These are phyloP conservation scores for Calephelis nemesis DNA, from an alignment of 1,140 invertebrate species.

Conservation along the genomic window DNA sequence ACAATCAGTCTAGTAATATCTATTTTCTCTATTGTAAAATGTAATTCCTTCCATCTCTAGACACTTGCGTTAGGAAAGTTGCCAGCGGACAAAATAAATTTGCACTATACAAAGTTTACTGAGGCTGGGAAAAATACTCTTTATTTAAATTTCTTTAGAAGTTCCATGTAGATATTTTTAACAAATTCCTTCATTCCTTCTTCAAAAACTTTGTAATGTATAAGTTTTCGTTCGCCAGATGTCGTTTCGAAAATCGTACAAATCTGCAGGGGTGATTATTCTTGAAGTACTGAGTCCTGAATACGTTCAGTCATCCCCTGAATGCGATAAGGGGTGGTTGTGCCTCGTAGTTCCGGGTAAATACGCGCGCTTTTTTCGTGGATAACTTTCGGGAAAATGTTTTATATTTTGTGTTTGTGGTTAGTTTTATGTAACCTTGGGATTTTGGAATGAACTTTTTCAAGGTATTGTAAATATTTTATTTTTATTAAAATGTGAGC, in stretches of 20 bases:
- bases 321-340: constrained; percentile 7
- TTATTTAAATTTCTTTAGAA: constrained; percentile 6
- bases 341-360: not conserved
- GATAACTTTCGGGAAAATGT: constrained; percentile 8
- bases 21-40: too few species aligned
- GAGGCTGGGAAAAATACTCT: constrained; percentile 1
- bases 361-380: constrained; percentile 7
- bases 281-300: not conserved
- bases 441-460: constrained; percentile 10
- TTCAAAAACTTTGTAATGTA: constrained; percentile 29
- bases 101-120: constrained; percentile 23
- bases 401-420: not conserved
- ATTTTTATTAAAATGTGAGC: too few species aligned
- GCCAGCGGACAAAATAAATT: constrained; percentile 9
- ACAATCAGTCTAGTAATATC: too few species aligned
- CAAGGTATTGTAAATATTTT: not conserved
- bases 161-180: constrained; percentile 12
- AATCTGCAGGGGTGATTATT: constrained; percentile 1
- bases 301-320: constrained; percentile 14
- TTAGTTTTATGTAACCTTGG: constrained; percentile 1
- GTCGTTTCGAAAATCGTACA: constrained; percentile 17
- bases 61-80: constrained; percentile 20
- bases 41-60: not conserved
- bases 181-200: not conserved
- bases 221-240: constrained; percentile 36